phyloP scores from a whole-genome alignment of 2,797 vertebrate species.

The Sebastolobus alascanus region DNA sequence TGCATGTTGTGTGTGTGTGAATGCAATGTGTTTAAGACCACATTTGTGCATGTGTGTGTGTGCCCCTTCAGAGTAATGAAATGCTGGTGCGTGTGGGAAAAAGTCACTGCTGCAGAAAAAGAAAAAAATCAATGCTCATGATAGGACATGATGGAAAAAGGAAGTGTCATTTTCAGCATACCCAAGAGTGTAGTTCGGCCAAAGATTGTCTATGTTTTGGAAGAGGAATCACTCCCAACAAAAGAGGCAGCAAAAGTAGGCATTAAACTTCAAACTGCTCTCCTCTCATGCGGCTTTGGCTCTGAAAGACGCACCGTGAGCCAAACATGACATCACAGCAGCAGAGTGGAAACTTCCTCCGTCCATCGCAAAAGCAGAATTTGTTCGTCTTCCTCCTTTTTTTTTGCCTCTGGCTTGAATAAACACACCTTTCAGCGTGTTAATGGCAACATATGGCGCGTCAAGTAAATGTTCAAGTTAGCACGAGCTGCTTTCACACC shows the following conservation, averaged over 20 bases:
- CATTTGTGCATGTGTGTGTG: conserved; percentile 20
- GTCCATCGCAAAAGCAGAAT: background rate
- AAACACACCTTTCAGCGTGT: conserved; percentile 32
- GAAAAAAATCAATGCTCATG: conserved; percentile 3
- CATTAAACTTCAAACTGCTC: background rate
- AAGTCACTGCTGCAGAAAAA: conserved; percentile 17
- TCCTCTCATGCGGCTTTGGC: conserved; percentile 28
- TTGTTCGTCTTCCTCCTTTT: background rate
- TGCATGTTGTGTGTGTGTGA: conserved; percentile 21
- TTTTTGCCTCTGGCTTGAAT: background rate
- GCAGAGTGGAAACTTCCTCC: conserved; percentile 19
- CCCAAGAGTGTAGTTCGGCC: conserved; percentile 42
- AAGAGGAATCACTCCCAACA: conserved; percentile 29
- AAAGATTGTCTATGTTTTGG: conserved; percentile 35
- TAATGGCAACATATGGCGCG: conserved; percentile 38
- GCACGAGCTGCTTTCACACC: conserved; percentile 22
- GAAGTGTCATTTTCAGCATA: conserved; percentile 45
- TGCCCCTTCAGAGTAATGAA: conserved; percentile 39
- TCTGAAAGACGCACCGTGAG: background rate
- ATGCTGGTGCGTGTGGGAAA: conserved; percentile 43
- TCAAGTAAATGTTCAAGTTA: conserved; percentile 31
- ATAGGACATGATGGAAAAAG: conserved; percentile 50
- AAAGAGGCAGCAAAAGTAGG: background rate
- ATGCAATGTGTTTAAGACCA: conserved; percentile 17
- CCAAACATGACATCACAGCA: conserved; percentile 43